These are phyloP conservation scores for Lutjanus campechanus DNA, from an alignment of 2,797 vertebrate species.

Conservation along the genomic window DNA sequence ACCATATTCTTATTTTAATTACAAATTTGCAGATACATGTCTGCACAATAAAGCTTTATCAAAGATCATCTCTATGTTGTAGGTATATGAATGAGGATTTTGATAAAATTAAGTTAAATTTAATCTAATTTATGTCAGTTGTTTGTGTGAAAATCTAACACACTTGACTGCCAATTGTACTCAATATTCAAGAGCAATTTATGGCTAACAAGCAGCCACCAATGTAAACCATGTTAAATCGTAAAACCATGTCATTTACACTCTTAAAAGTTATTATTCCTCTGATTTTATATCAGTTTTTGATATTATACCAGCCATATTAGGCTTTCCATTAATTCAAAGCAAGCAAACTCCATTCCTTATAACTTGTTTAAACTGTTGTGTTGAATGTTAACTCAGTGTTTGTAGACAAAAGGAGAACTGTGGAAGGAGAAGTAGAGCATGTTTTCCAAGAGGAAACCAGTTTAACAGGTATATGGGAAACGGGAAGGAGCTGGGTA, in stretches of 20 bases:
- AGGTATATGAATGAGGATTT: no score
- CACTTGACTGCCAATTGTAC: background rate
- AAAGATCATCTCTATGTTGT: no score
- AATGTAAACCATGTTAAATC: background rate
- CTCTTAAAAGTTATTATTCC: background rate
- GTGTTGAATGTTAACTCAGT: background rate
- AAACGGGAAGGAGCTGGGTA: background rate
- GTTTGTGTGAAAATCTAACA: background rate
- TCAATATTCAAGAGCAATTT: slow-evolving; percentile 33
- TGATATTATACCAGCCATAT: background rate
- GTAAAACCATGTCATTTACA: background rate
- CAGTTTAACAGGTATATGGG: slow-evolving; percentile 34
- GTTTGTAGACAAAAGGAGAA: background rate
- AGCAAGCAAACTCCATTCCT: background rate
- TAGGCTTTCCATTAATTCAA: background rate
- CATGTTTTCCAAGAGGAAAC: slow-evolving; percentile 7
- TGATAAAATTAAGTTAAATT: no score
- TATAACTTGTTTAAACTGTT: background rate
- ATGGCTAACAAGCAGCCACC: slow-evolving; percentile 4
- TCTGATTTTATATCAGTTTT: background rate
- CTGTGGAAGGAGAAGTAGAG: no score
- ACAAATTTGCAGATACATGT: no score
- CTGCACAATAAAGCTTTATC: no score
- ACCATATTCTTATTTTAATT: no score
- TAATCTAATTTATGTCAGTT: no score